Conservation (phyloP, 35 echinoderm and acorn worm species). For the Lytechinus pictus region DNA sequence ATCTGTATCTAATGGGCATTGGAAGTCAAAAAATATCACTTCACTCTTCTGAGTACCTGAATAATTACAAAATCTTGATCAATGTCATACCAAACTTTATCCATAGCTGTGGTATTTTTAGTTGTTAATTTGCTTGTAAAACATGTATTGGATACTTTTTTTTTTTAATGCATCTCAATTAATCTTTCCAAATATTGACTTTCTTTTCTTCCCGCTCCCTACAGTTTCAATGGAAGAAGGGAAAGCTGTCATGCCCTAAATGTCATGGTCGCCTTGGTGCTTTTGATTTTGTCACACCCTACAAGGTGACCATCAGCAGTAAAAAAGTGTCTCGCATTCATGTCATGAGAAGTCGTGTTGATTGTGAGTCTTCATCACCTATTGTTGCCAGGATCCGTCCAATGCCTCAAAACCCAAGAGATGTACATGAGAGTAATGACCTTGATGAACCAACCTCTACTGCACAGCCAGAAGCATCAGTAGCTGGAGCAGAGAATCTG, state of each 20-base stretch:
- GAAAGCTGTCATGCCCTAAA: constrained; percentile 85
- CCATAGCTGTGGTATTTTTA: too few species aligned
- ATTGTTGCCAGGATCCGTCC: constrained; percentile 58
- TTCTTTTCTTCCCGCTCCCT: background rate
- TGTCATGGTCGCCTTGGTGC: constrained; percentile 85
- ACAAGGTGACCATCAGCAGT: constrained; percentile 41
- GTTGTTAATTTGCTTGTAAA: too few species aligned
- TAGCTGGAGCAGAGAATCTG: background rate
- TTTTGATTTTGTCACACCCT: constrained; percentile 79
- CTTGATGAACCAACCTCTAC: background rate
- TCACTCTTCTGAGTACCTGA: background rate
- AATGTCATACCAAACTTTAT: too few species aligned
- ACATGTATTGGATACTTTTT: too few species aligned
- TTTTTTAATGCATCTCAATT: too few species aligned
- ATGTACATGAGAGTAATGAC: background rate
- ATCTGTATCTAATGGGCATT: background rate
- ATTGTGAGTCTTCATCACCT: constrained; percentile 54
- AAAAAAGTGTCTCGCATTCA: constrained; percentile 64
- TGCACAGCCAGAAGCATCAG: background rate
- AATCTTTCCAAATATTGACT: too few species aligned
- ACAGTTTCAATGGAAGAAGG: constrained; percentile 83
- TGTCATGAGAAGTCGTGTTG: constrained; percentile 75
- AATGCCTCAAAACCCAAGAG: constrained; percentile 13
- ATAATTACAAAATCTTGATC: background rate
- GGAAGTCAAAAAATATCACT: background rate